phyloP scores from a whole-genome alignment of 2,797 vertebrate genomes.

The Girardinus metallicus region DNA sequence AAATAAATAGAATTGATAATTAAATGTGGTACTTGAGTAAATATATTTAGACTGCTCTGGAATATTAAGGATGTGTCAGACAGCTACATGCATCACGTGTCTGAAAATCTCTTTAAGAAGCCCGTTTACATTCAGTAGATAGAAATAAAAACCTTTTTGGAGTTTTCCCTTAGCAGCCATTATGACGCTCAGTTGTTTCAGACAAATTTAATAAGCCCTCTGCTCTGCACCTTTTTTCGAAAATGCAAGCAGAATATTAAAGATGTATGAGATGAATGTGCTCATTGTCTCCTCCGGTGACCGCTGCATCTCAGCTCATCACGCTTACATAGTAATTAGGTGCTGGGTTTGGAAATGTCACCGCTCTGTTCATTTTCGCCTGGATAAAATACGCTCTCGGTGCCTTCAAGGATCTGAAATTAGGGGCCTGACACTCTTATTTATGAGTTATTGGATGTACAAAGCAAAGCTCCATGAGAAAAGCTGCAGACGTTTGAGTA shows the following conservation, averaged over 20 bases:
- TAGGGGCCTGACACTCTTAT: slow-evolving; percentile 31
- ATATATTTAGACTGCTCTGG: slow-evolving; percentile 21
- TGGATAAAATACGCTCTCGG: slow-evolving; percentile 52
- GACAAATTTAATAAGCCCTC: slow-evolving; percentile 70
- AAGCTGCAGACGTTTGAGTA: slow-evolving; percentile 35
- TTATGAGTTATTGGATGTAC: slow-evolving; percentile 41
- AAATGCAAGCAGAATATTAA: slow-evolving; percentile 72
- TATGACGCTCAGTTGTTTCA: slow-evolving; percentile 72
- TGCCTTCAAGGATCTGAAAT: slow-evolving; percentile 57
- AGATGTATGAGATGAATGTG: slow-evolving; percentile 74
- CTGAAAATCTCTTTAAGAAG: slow-evolving; percentile 53
- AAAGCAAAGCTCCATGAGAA: slow-evolving; percentile 12
- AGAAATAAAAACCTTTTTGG: slow-evolving; percentile 62
- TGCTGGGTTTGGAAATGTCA: slow-evolving; percentile 65
- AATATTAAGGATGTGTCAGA: slow-evolving; percentile 35
- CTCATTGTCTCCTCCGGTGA: slow-evolving; percentile 69
- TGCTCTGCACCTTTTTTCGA: slow-evolving; percentile 70
- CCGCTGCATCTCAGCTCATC: slow-evolving; percentile 60
- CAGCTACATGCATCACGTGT: slow-evolving; percentile 20
- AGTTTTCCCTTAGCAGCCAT: slow-evolving; percentile 73
- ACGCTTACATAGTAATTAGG: slow-evolving; percentile 64
- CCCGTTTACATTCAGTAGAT: slow-evolving; percentile 62
- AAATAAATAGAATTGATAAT: background rate
- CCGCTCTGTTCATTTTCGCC: slow-evolving; percentile 59
- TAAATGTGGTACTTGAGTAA: slow-evolving; percentile 2